These are phyloP conservation scores for Pandion haliaetus DNA, from an alignment of 2,113 vertebrate species.

Conservation along the genomic window DNA sequence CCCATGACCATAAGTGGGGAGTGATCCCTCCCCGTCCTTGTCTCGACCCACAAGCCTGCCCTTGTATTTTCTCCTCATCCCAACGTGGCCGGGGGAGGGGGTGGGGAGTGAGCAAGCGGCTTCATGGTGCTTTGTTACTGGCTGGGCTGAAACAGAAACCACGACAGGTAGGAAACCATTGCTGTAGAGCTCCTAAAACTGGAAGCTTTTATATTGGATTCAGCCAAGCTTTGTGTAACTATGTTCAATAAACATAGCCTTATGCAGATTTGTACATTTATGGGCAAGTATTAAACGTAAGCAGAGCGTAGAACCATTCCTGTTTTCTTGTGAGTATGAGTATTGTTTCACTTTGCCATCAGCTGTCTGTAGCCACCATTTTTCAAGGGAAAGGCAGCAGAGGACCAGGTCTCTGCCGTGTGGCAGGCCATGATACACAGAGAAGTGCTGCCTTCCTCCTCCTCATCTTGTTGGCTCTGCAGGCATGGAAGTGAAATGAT, in stretches of 20 bases:
- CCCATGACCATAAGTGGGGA: too few species aligned
- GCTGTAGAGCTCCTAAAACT: background rate
- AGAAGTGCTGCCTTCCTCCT: background rate
- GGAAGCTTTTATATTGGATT: background rate
- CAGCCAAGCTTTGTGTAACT: background rate
- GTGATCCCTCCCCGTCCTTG: too few species aligned
- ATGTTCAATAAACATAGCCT: background rate
- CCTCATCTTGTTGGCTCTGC: background rate
- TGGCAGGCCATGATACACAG: too few species aligned
- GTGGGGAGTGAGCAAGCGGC: too few species aligned
- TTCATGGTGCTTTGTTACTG: too few species aligned
- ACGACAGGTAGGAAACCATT: background rate
- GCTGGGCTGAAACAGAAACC: too few species aligned
- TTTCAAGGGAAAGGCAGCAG: background rate
- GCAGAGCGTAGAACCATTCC: background rate
- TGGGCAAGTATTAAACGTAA: background rate
- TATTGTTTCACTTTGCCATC: background rate
- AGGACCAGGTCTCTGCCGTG: background rate
- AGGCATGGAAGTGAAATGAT: background rate
- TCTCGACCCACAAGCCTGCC: too few species aligned
- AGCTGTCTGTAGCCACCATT: background rate
- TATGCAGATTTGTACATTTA: background rate
- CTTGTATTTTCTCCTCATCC: too few species aligned
- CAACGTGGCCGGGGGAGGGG: too few species aligned
- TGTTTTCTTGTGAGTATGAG: fast-evolving